Evolutionary conservation across 2,888 invertebrate genomes (phyloP), one percentile per base, ranked within the genome.

Genomic region (Callyntrura guangdongensis): DNA sequence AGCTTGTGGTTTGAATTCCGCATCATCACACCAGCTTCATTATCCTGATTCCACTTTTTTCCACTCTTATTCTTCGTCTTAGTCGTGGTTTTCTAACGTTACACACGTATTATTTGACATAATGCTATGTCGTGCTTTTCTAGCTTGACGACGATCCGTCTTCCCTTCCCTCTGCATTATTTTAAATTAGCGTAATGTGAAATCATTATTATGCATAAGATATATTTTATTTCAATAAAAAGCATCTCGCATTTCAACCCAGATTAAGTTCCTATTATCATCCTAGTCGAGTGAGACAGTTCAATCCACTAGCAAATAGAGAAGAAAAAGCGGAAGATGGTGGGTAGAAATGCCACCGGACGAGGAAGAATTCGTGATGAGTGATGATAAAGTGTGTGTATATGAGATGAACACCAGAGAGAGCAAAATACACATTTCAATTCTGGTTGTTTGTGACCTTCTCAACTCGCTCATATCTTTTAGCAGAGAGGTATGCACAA

Each of bases 1-100:
- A n/a, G n/a, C 83, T 83, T 83, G 83, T 12, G 83, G 83, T 61
- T 83, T 67, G 47, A 83, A 83, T 83, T 83, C 83, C 83, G 47
- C 83, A 83, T 83, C 83, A 83, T 67, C 47, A 20, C 61, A 59
- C 2, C 61, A 81, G 64, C 83, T 67, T 83, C 45, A 64, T 61
- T 8, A 61, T 67, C 64, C 64, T 83, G 36, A 61, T 83, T 49
- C 64, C 36, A 59, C 61, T 61, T 61, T 79, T 27, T 74, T 11
- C 47, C 67, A 64, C 83, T 36, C 36, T 2, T 69, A 12, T 27
- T 69, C 64, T 64, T 11, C 27, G 6, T 61, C 61, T 61, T 4
- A 56, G 20, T 61, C 11, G 12, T 14, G n/a, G n/a, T n/a, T n/a
- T n/a, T n/a, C n/a, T n/a, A n/a, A 53, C 53, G 47, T 5, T 47